Base-by-base conservation (phyloP, 2,113 vertebrate species). In the Alligator mississippiensis region DNA sequence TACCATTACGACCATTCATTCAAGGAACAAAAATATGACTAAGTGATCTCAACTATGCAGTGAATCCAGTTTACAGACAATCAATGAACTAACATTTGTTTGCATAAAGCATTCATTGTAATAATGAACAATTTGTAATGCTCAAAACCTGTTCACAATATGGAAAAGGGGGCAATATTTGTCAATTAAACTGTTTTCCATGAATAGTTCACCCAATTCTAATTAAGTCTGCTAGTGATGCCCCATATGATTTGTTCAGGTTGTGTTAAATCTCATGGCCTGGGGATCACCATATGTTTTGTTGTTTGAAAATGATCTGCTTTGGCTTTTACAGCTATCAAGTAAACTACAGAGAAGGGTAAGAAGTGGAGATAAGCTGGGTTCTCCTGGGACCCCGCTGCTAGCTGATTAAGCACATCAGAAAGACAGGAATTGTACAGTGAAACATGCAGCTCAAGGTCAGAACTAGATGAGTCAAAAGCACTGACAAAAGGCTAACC, bases 391-490 rank as follows among this genome's bases (percentile, higher is more conserved):
- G 63, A 21, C 11, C 28, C 77, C 84, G 38, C 21, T 86, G 94
- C 87, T 60, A 92, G 77, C 21, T 72, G 93, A 91, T 85, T 90
- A 95, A 92, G 21, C 34, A 54, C 76, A 91, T 76, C 2, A 90
- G 81, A 93, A 94, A 95, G 75, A 85, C 14, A 77, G 61, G 64
- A 60, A 62, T 47, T 72, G 27, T 24, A 62, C 22, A 62, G 16
- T 77, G 72, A 91, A 95, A 89, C 64, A 92, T 9, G 70, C 86
- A 90, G 75, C 66, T 93, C 54, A 88, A 92, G 58, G 80, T 92
- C 97, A 90, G 81, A 60, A 84, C 34, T 80, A 57, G 2, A n/a
- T 1, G 27, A 88, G 15, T 61, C 14, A 58, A 80, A 91, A 82
- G 19, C n/a, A 70, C 47, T 82, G 79, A 82, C 66, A 82, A 85